phyloP scores from a whole-genome alignment of 2,888 invertebrate species.

The Antheraea assamensis region DNA sequence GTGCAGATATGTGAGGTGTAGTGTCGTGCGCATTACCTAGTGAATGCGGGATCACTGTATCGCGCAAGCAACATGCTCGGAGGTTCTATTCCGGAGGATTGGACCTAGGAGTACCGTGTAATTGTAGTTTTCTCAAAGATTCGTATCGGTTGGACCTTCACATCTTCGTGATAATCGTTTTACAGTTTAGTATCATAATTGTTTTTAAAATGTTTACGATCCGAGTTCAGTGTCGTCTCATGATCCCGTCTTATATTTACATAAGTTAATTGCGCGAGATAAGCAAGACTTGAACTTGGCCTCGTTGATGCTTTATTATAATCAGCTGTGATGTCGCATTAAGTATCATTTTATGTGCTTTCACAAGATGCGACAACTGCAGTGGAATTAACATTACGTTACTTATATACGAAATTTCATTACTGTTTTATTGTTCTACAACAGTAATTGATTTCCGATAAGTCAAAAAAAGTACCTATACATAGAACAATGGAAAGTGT shows the following conservation, averaged over 20 bases:
- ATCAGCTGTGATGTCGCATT: neutral
- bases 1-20: too few species aligned
- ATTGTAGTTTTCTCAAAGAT: neutral
- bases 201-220: neutral
- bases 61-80: too few species aligned
- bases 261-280: neutral
- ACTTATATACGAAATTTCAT: neutral
- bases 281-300: conserved; percentile 1
- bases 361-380: neutral
- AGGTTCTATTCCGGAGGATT: too few species aligned
- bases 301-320: neutral
- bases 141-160: too few species aligned
- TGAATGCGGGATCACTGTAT: too few species aligned
- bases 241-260: conserved; percentile 5
- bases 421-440: neutral
- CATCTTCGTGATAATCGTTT: neutral
- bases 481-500: too few species aligned
- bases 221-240: neutral
- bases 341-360: neutral
- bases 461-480: too few species aligned
- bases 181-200: neutral
- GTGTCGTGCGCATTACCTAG: too few species aligned
- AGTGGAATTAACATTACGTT: neutral
- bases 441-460: neutral
- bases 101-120: neutral